Evolutionary conservation across 2,113 vertebrate genomes (phyloP).

Genomic region (Cololabis saira): DNA sequence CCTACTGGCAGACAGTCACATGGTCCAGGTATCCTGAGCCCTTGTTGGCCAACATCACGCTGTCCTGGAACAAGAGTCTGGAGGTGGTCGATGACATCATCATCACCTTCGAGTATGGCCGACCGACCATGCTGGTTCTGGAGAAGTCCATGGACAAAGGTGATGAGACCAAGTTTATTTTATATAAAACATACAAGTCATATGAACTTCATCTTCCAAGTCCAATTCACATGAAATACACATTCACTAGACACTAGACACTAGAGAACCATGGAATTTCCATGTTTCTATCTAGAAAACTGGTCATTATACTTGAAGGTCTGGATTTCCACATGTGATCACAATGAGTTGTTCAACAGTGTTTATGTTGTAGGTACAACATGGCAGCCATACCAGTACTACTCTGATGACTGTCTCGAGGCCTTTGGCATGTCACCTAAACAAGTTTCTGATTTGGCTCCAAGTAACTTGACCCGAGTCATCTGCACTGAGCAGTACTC

Average conservation of each 20-base stretch:
- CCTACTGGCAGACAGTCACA: slow-evolving; percentile 97
- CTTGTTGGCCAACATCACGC: slow-evolving; percentile 93
- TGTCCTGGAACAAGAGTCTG: slow-evolving; percentile 98
- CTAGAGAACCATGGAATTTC: too few relatives aligned
- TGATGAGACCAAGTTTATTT: background rate
- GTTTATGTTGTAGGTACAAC: slow-evolving; percentile 70
- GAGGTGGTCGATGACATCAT: slow-evolving; percentile 95
- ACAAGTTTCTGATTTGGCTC: slow-evolving; percentile 89
- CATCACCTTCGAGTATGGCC: slow-evolving; percentile 94
- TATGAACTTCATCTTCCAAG: background rate
- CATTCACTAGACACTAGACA: too few relatives aligned
- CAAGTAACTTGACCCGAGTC: slow-evolving; percentile 91
- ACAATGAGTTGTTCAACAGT: too few relatives aligned
- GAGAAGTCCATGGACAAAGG: slow-evolving; percentile 97
- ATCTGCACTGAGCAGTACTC: slow-evolving; percentile 99
- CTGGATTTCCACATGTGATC: too few relatives aligned
- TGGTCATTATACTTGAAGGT: too few relatives aligned
- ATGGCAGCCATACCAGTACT: slow-evolving; percentile 98
- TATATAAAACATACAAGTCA: too few relatives aligned
- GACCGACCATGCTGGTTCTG: slow-evolving; percentile 95
- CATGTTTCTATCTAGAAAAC: too few relatives aligned
- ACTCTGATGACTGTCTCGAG: slow-evolving; percentile 95
- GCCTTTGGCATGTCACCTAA: slow-evolving; percentile 95
- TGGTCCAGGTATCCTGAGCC: slow-evolving; percentile 95
- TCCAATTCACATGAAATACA: background rate